Evolutionary conservation across 2,797 vertebrate genomes (phyloP).

Genomic region (Lacerta viridis): DNA sequence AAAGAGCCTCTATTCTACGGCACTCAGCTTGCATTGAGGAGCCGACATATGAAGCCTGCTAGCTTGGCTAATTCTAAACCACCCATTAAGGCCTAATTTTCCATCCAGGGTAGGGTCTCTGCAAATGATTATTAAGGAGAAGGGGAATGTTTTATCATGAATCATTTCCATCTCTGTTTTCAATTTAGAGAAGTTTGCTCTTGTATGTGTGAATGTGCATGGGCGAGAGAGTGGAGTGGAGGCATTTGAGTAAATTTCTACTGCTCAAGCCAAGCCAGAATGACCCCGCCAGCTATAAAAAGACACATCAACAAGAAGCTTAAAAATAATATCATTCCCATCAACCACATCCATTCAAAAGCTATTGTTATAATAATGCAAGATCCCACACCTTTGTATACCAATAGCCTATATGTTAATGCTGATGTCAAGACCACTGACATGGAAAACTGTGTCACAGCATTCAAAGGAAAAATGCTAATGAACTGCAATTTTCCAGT

Average conservation of each 20-base stretch:
- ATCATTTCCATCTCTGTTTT: neutral
- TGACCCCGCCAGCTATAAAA: no score
- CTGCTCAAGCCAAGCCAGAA: neutral
- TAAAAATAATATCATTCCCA: no score
- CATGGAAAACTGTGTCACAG: no score
- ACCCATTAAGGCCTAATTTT: neutral
- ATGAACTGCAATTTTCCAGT: no score
- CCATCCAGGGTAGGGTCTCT: neutral
- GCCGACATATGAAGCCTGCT: slow-evolving; percentile 7
- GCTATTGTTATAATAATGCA: no score
- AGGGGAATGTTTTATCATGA: neutral
- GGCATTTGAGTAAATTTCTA: neutral
- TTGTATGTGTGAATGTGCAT: neutral
- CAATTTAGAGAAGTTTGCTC: neutral
- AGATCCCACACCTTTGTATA: no score
- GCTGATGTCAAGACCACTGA: no score
- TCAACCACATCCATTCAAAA: no score
- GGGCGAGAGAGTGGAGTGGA: no score
- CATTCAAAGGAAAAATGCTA: no score
- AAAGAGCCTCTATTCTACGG: slow-evolving; percentile 14
- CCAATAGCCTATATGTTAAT: no score
- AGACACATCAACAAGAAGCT: no score
- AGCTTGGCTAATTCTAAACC: neutral
- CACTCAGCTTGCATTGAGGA: slow-evolving; percentile 12
- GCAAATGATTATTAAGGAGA: neutral